Base-by-base conservation (phyloP, 2,888 invertebrate species). In the Lydus trimaculatus region DNA sequence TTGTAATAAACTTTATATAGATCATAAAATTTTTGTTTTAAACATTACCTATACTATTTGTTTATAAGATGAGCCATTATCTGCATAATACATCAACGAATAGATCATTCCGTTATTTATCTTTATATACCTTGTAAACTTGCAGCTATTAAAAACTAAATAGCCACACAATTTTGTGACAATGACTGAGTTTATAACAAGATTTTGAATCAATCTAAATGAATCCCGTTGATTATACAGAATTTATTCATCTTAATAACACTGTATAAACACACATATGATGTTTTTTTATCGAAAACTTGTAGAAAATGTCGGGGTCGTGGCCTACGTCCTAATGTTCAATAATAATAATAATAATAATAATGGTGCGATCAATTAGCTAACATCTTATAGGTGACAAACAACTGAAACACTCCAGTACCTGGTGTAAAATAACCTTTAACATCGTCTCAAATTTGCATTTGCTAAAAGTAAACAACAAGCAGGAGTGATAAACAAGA, bases 391-490 rank as follows among this genome's bases (percentile, higher is more conserved):
- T 48, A 62, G 61, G 58, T 70, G 72, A 72, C 67, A 73, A 72
- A 73, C 72, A 61, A 65, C 68, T 64, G 58, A 61, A 66, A 69
- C 62, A 63, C 63, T 64, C 68, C 64, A 68, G 8, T 66, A 68
- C 68, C n/a, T 48, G 48, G 48, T 72, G 70, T n/a, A n/a, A 68
- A 69, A 39, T 68, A 65, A 70, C 67, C 73, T 73, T 72, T 73
- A 64, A 72, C 72, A 70, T 61, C 28, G 36, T 48, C 43, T 28
- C 23, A 59, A 63, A 69, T 63, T 66, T 66, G 64, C 63, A 69
- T 69, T 66, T 69, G 39, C 66, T 23, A 23, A 23, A 23, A 52
- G 20, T 48, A 52, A 52, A 52, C 52, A 25, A 25, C 48, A 52
- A 52, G n/a, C n/a, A n/a, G n/a, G n/a, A n/a, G n/a, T n/a, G n/a